Evolutionary conservation across 2,113 vertebrate species (phyloP).

Genomic region (Neolamprologus modestus): DNA sequence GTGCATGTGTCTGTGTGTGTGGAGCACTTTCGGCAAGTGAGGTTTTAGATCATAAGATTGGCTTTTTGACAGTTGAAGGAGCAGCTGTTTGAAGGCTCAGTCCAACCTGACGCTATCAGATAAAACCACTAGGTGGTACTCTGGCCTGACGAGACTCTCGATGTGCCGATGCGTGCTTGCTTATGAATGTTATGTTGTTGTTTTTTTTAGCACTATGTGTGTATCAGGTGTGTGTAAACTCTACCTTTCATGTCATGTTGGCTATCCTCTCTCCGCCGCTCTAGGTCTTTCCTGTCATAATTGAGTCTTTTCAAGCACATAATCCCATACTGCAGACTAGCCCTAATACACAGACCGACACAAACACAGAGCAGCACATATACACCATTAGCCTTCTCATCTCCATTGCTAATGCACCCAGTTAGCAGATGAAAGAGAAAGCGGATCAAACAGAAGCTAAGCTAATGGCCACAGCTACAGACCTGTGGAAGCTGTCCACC

Average conservation of each 20-base stretch:
- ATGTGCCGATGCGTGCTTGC: background rate
- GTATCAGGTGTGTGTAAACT: background rate
- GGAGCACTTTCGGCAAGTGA: conserved; percentile 24
- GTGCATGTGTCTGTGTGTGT: conserved; percentile 5
- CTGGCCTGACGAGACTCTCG: background rate
- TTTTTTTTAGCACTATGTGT: background rate
- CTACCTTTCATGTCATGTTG: conserved; percentile 89
- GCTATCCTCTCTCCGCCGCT: conserved; percentile 87
- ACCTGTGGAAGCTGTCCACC: conserved; percentile 98
- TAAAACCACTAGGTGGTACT: conserved; percentile 39
- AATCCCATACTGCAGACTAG: conserved; percentile 95
- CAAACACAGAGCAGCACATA: background rate
- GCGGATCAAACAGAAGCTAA: background rate
- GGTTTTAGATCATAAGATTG: conserved; percentile 39
- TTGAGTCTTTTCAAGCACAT: conserved; percentile 98
- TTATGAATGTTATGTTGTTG: background rate
- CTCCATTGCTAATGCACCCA: background rate
- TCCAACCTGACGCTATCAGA: background rate
- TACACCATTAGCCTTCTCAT: conserved; percentile 4
- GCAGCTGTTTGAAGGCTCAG: conserved; percentile 40
- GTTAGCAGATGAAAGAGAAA: background rate
- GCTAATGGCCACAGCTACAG: background rate
- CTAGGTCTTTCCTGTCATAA: conserved; percentile 94
- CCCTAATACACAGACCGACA: conserved; percentile 65
- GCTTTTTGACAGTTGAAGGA: conserved; percentile 17